phyloP scores from a whole-genome alignment of 1,140 invertebrate species.

The Drosophila sp. region DNA sequence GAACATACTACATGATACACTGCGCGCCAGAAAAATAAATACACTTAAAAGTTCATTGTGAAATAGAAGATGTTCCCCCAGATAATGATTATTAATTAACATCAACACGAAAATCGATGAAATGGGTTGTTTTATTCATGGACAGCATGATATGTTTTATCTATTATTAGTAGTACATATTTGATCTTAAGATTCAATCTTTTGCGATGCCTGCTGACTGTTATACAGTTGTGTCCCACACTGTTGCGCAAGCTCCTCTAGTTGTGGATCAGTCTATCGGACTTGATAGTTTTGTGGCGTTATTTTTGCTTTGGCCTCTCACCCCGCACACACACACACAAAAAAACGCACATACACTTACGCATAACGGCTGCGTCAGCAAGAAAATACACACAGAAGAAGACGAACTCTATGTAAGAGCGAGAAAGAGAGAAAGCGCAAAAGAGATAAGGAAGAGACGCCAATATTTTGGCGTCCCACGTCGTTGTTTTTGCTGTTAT shows the following conservation, averaged over 20 bases:
- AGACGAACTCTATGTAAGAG: neutral
- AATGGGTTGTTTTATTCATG: too few species aligned
- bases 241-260: neutral
- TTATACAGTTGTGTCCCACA: slow-evolving; percentile 1
- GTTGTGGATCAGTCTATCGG: slow-evolving; percentile 18
- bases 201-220: neutral
- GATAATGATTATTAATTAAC: too few species aligned
- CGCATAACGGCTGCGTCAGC: slow-evolving; percentile 61
- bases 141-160: too few species aligned
- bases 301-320: slow-evolving; percentile 51
- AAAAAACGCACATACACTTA: neutral
- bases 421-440: neutral
- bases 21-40: neutral
- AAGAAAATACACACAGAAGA: slow-evolving; percentile 58
- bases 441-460: slow-evolving; percentile 2
- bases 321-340: slow-evolving; percentile 23
- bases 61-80: neutral
- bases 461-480: slow-evolving; percentile 19
- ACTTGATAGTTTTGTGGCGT: slow-evolving; percentile 35
- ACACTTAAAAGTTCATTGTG: neutral
- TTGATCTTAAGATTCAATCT: too few species aligned
- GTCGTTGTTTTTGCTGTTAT: slow-evolving; percentile 41
- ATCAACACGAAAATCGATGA: too few species aligned
- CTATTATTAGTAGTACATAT: too few species aligned
- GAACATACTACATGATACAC: neutral